Conservation (phyloP, 2,113 vertebrate species). For the Promerops cafer region DNA sequence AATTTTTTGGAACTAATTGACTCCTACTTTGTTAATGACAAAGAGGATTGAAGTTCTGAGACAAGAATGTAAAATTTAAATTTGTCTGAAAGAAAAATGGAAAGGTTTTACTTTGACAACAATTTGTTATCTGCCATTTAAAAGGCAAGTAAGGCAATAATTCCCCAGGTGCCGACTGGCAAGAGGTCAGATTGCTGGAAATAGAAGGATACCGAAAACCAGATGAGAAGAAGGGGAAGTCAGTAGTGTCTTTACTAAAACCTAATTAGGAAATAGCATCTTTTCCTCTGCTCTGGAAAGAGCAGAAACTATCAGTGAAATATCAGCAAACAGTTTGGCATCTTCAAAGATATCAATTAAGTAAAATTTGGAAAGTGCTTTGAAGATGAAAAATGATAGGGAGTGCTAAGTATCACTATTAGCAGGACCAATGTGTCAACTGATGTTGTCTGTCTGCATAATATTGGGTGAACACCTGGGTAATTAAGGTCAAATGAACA, state of each 20-base stretch:
- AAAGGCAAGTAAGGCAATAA: conserved; percentile 60
- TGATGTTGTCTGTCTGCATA: conserved; percentile 60
- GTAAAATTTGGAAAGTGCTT: conserved; percentile 69
- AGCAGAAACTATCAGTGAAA: conserved; percentile 55
- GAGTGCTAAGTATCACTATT: conserved; percentile 62
- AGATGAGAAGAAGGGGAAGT: conserved; percentile 41
- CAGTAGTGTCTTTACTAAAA: conserved; percentile 1
- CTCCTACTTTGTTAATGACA: not conserved
- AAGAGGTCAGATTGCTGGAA: conserved; percentile 38
- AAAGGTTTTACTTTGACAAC: conserved; percentile 45
- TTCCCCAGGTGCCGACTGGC: conserved; percentile 44
- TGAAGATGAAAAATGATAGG: conserved; percentile 60
- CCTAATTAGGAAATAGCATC: conserved; percentile 56
- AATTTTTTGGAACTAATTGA: not conserved
- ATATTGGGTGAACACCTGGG: conserved; percentile 54
- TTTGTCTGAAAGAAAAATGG: conserved; percentile 16
- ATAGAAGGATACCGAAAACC: conserved; percentile 24
- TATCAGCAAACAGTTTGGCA: conserved; percentile 62
- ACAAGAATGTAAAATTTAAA: not conserved
- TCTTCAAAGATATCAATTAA: conserved; percentile 68
- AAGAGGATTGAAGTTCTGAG: not conserved
- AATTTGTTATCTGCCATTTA: conserved; percentile 66
- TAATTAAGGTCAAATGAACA: conserved; percentile 54
- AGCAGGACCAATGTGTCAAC: conserved; percentile 40
- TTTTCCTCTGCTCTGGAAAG: conserved; percentile 51